Evolutionary conservation across 2,113 vertebrate species (phyloP).

Genomic region (Montifringilla adamsi): DNA sequence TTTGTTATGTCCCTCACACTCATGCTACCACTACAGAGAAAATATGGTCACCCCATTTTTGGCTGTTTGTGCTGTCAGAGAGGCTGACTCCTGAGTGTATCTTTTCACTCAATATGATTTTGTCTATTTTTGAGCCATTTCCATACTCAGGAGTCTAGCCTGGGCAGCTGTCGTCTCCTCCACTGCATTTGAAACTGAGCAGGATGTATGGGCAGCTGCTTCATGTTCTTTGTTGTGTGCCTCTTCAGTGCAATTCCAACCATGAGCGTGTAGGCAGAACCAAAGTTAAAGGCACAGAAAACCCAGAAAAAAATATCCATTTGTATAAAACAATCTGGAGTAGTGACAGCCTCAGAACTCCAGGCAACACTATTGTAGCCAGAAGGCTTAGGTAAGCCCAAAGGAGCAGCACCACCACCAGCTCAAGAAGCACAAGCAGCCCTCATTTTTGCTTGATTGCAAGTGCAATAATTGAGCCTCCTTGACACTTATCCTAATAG

Average conservation of each 20-base stretch:
- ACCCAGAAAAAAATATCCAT: not conserved
- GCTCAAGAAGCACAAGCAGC: not conserved
- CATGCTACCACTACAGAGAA: not conserved
- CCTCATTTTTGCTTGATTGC: not conserved
- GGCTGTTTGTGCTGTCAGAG: not conserved
- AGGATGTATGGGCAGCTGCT: not conserved
- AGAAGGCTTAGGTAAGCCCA: not conserved
- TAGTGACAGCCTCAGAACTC: not conserved
- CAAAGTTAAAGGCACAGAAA: not conserved
- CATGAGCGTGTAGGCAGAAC: not conserved
- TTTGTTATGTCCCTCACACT: not conserved
- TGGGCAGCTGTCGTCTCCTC: not conserved
- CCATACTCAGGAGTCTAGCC: not conserved
- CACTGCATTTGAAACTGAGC: not conserved
- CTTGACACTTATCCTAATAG: not conserved
- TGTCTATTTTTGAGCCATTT: not conserved
- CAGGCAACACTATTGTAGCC: not conserved
- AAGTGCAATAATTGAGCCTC: not conserved
- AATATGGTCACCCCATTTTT: not conserved
- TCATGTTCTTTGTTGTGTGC: not conserved
- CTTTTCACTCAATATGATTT: not conserved
- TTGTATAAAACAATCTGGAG: not conserved
- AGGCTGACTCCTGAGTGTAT: not conserved
- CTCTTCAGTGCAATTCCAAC: not conserved
- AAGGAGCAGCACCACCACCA: not conserved